These are phyloP conservation scores for Rousettus madagascariensis DNA, from an alignment of 2,797 vertebrate genomes.

Conservation along the genomic window DNA sequence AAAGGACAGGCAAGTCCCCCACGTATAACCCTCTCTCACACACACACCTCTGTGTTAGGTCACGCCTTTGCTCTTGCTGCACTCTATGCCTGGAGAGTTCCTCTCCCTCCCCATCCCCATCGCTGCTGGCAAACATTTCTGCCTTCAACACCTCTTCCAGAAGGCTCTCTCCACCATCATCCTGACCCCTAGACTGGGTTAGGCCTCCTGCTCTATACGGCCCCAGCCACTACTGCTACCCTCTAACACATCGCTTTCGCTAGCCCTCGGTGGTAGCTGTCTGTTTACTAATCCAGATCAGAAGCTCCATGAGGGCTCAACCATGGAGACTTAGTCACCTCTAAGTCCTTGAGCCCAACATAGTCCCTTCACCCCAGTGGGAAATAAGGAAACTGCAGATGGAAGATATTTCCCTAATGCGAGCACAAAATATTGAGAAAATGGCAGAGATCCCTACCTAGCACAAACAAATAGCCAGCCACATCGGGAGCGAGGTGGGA, in stretches of 20 bases:
- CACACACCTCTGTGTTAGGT: neutral
- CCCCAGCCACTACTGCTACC: neutral
- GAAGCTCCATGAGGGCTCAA: neutral
- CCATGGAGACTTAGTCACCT: neutral
- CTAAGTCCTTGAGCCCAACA: neutral
- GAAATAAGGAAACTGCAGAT: neutral
- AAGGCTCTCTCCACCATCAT: no score
- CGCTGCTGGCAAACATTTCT: neutral
- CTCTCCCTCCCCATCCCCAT: neutral
- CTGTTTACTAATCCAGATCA: neutral
- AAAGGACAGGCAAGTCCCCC: neutral
- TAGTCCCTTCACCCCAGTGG: neutral
- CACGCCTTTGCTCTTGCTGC: neutral
- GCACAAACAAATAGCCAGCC: neutral
- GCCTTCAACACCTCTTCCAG: neutral
- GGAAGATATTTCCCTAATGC: neutral
- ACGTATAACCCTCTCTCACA: neutral
- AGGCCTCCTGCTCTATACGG: neutral
- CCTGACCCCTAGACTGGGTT: neutral
- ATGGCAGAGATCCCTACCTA: neutral
- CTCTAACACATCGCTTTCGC: neutral
- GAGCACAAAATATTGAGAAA: neutral
- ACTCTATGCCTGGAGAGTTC: neutral
- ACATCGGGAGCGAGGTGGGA: rapidly evolving
- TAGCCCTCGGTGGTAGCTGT: neutral